Evolutionary conservation across 2,113 vertebrate genomes (phyloP), one percentile per base, ranked within the genome.

Genomic region (Megalops atlanticus): DNA sequence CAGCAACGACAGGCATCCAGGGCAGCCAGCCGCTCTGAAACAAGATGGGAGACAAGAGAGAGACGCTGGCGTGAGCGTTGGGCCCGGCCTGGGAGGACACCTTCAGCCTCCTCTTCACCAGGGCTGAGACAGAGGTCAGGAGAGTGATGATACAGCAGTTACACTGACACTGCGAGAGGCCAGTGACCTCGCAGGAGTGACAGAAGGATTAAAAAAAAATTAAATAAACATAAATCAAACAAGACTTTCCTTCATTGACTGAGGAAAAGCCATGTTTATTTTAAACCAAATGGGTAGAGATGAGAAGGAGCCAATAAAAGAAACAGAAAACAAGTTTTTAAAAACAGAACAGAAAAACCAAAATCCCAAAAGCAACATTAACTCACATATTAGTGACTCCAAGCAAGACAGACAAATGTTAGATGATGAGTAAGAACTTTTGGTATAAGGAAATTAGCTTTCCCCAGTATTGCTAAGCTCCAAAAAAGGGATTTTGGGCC

Each of bases 1-100:
- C 96, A 84, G 97, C 97, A 90, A 98, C 93, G 95, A 97, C 94
- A 91, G 97, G 97, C 95, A 98, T 97, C 98, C 98, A 99, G 94
- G 96, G 96, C 84, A 92, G 90, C 97, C 97, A 98, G 92, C 95
- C 95, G 91, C 93, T 97, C 98, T 99, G 96, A 91, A 88, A 90
- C 24, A 31, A 77, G 36, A 77, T 47, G 89, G 39, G 80, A 70
- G 36, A 69, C 2, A 40, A 58, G 24, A 58, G 3, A 58, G 52
- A 58, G 52, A 58, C 24, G n/a, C 4, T n/a, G 58, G 58, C 12
- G n/a, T 64, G n/a, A 64, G 58, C n/a, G n/a, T 27, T n/a, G 8
- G 58, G 58, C 58, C n/a, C 31, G 1, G 24, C 24, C 58, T 31
- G 58, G 58, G 0, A 2, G 27, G 8, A n/a, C 24, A 31, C 58